Conservation (phyloP, 2,113 vertebrate species). For the Telmatochromis sp. region DNA sequence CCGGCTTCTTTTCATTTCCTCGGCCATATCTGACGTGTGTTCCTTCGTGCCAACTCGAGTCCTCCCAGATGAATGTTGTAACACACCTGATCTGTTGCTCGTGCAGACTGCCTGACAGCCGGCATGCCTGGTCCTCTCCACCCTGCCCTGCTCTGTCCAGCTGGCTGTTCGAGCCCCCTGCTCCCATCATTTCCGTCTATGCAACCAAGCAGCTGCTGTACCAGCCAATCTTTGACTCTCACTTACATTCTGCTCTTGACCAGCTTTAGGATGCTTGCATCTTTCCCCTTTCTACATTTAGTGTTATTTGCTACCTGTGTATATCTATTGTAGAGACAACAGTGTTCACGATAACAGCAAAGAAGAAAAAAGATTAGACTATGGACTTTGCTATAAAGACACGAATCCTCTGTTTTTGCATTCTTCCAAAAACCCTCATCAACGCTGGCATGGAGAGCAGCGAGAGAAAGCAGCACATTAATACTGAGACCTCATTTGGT, state of each 20-base stretch:
- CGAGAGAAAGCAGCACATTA: background rate
- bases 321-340: background rate
- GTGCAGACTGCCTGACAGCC: constrained; percentile 32
- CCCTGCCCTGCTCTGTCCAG: constrained; percentile 24
- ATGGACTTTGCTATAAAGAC: background rate
- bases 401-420: background rate
- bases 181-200: background rate
- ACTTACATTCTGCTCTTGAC: background rate
- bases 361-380: background rate
- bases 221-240: background rate
- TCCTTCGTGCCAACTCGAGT: background rate
- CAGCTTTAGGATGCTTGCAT: background rate
- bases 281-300: background rate
- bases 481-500: background rate
- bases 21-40: background rate
- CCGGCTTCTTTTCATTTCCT: background rate
- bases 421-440: background rate
- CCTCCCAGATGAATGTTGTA: constrained; percentile 1
- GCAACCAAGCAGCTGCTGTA: constrained; percentile 30
- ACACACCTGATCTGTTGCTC: constrained; percentile 20
- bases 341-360: background rate
- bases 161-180: constrained; percentile 36
- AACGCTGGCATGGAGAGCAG: background rate
- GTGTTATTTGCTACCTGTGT: background rate
- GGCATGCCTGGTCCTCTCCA: background rate